A percentile compares a stretch with the other conserved stretches of the same genome.
Evolutionary conservation across 2,797 vertebrate species (phyloP).

Genomic region (Brachyalestes nurse): DNA sequence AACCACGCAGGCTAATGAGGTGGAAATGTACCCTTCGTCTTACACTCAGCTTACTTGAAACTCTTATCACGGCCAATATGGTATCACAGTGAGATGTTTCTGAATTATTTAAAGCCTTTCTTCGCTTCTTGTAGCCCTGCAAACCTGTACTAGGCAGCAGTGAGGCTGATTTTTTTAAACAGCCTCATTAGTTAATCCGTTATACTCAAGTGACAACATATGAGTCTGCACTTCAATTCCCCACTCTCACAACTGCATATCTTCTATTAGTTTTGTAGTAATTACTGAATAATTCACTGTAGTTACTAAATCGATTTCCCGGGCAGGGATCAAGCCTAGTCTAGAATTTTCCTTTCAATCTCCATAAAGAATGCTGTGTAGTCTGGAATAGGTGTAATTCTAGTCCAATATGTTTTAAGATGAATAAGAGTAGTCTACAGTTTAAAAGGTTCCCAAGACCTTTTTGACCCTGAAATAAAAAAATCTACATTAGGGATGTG

Average conservation of each 20-base stretch:
- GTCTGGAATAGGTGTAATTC: too few species aligned
- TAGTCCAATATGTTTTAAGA: too few species aligned
- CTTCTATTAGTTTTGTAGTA: background rate
- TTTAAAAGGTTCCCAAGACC: too few species aligned
- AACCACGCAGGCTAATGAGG: slow-evolving; percentile 40
- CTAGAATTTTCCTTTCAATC: too few species aligned
- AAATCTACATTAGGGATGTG: background rate
- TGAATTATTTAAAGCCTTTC: slow-evolving; percentile 26
- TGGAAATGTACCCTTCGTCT: slow-evolving; percentile 8
- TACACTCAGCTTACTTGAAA: slow-evolving; percentile 6
- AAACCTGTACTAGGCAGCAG: background rate
- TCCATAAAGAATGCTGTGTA: too few species aligned
- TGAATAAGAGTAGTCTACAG: too few species aligned
- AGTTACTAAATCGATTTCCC: background rate
- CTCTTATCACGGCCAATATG: slow-evolving; percentile 21
- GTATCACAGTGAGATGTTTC: background rate
- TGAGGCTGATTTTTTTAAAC: background rate
- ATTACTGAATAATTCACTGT: background rate
- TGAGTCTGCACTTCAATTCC: background rate
- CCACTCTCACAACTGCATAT: background rate
- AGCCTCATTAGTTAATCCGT: background rate
- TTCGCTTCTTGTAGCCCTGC: slow-evolving; percentile 12
- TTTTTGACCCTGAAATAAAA: too few species aligned
- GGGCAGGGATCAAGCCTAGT: too few species aligned
- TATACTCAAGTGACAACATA: background rate